Base-by-base conservation (phyloP, 2,888 invertebrate species). In the Macroteleia sp. region DNA sequence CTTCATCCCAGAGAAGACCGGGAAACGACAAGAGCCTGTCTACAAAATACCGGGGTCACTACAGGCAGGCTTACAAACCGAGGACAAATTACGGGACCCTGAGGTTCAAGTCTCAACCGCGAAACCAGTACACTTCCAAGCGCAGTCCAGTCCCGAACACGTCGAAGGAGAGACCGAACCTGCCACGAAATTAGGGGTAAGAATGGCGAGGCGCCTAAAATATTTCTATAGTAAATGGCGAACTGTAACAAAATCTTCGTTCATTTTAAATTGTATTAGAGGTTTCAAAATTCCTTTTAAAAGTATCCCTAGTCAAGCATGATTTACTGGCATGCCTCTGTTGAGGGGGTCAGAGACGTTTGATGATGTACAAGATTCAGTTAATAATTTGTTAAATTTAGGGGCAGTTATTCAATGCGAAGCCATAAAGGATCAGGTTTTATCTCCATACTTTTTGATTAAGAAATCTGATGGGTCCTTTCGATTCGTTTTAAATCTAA, bases 401-500 rank as follows among this genome's bases (percentile, higher is more conserved):
- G 10, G 16, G 69, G 2, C 0, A 39, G 16, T 66, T 61, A 44
- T 69, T 52, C 1, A 71, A 52, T 36, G 12, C 80, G n/a, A n/a
- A 3, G 16, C 6, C 19, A 34, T 10, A 3, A 32, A 32, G 1
- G 44, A 48, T n/a, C 81, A 75, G 19, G 79, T 77, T 25, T 28
- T 81, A 3, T 81, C 73, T 8, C 9, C 20, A 2, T 59, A 54
- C 14, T 79, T 79, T 32, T 28, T 69, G 2, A 41, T 54, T 10
- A 48, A 62, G 3, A 79, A 79, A 48, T 34, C 76, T 3, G 46
- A 76, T 39, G 73, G 71, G 1, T 57, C 59, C 9, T 32, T 36
- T 22, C 50, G 78, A 8, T 57, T 74, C 5, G 73, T 81, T 28
- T 14, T 81, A 1, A 80, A 81, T 48, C 44, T 80, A 8, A 74